Base-by-base conservation (phyloP, 1,140 invertebrate genomes). In the Drosophila simulans region DNA sequence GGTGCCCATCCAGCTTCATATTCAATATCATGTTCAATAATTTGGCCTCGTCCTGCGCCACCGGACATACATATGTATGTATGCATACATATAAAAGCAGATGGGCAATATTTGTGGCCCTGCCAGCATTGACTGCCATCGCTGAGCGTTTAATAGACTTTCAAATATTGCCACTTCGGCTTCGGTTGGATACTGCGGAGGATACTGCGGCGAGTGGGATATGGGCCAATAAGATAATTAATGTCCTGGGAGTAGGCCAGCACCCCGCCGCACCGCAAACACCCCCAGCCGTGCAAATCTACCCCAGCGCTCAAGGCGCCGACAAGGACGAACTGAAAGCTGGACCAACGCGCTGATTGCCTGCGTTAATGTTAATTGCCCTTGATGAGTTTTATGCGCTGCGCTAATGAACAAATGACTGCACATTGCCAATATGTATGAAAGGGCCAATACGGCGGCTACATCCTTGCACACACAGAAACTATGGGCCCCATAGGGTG, bases 341-440 rank as follows among this genome's bases (percentile, higher is more conserved):
- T 22, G 57, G 57, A 22, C 69, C 40, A 39, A 51, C 53, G 34
- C 74, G 56, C 80, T 88, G 84, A 88, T 88, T 88, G 84, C 84
- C 84, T 80, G 76, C 68, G 84, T 84, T 89, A 89, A 88, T 88
- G 84, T 89, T 88, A 89, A 88, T 88, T 88, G 84, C 84, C 84
- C 82, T 84, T 88, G 84, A 88, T 88, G 84, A 88, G 84, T 88
- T 88, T 88, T 88, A 88, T 88, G 84, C 80, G 84, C 77, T 80
- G 66, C 65, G 80, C 84, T 88, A 88, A 88, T 88, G 84, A 88
- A 88, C 84, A 89, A 89, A 89, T 79, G 83, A 89, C 83, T 89
- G 84, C 84, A 88, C 84, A 89, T 65, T 46, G 80, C 51, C 83
- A 77, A 88, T 83, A 88, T 84, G 81, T 62, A 49, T 40, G 40